phyloP scores from a whole-genome alignment of 2,888 invertebrate genomes.

The Lapara coniferarum region DNA sequence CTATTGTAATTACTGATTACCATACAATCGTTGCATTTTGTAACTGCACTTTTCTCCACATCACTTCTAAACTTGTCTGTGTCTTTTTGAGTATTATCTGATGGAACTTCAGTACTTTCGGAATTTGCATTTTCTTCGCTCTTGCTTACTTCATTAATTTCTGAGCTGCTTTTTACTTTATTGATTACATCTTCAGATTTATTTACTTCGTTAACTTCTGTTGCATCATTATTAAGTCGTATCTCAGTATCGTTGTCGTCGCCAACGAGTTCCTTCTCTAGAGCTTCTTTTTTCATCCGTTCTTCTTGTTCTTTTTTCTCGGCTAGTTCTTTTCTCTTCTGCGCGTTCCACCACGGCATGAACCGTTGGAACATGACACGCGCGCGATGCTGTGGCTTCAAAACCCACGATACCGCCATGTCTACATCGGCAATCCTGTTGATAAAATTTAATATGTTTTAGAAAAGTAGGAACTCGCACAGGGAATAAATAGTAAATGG shows the following conservation, averaged over 20 bases:
- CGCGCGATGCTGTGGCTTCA: slow-evolving; percentile 78
- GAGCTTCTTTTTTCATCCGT: slow-evolving; percentile 25
- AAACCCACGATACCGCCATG: slow-evolving; percentile 76
- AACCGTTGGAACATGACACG: slow-evolving; percentile 78
- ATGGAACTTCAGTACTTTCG: background rate
- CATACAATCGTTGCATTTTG: background rate
- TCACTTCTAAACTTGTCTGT: background rate
- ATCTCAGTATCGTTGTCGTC: background rate
- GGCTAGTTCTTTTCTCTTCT: slow-evolving; percentile 64
- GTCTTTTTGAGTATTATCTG: background rate
- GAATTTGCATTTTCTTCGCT: background rate
- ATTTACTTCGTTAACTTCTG: background rate
- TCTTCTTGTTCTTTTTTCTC: slow-evolving; percentile 60
- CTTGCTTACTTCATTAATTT: background rate
- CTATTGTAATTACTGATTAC: background rate
- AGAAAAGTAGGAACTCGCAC: too few relatives aligned
- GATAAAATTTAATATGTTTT: too few relatives aligned
- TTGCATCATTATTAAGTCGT: background rate
- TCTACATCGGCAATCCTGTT: slow-evolving; percentile 54
- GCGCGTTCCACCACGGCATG: slow-evolving; percentile 78
- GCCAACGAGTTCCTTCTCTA: background rate
- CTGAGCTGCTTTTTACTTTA: background rate
- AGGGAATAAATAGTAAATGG: too few relatives aligned
- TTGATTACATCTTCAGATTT: background rate
- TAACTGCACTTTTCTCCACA: background rate